phyloP scores from a whole-genome alignment of 2,797 vertebrate genomes.

The Rhinella marina region DNA sequence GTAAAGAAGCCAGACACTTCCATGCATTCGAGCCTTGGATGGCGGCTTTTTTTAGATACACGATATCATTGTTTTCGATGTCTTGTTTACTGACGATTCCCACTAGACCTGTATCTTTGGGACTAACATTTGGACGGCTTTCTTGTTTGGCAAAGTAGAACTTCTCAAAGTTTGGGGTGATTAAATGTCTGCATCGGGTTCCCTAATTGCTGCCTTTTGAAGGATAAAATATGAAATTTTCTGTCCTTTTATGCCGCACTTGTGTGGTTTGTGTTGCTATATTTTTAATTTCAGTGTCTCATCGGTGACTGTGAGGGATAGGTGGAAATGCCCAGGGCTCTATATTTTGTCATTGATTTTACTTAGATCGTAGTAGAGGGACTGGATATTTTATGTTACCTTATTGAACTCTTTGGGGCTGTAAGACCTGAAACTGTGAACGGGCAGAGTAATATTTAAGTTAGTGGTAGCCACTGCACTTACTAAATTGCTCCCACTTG shows the following conservation, averaged over 20 bases:
- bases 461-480: background rate
- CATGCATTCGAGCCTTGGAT: background rate
- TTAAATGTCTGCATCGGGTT: conserved; percentile 28
- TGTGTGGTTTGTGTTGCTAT: conserved; percentile 20
- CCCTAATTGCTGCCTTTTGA: conserved; percentile 23
- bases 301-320: conserved; percentile 21
- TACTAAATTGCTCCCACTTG: too few species aligned
- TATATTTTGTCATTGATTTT: conserved; percentile 36
- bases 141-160: conserved; percentile 44
- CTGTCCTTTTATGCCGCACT: conserved; percentile 5
- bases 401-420: background rate
- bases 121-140: conserved; percentile 29
- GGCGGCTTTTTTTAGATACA: conserved; percentile 22
- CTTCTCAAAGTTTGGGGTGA: conserved; percentile 36
- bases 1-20: conserved; percentile 45
- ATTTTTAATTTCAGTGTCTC: conserved; percentile 24
- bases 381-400: background rate
- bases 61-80: conserved; percentile 31
- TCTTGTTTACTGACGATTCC: conserved; percentile 37
- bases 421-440: background rate
- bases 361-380: background rate
- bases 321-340: background rate
- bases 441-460: background rate
- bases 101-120: conserved; percentile 33
- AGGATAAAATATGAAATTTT: conserved; percentile 40